Percentiles rank a stretch among this genome's conserved stretches.
Evolutionary conservation across 2,888 invertebrate genomes (phyloP).

Genomic region (Caenorhabditis becei): DNA sequence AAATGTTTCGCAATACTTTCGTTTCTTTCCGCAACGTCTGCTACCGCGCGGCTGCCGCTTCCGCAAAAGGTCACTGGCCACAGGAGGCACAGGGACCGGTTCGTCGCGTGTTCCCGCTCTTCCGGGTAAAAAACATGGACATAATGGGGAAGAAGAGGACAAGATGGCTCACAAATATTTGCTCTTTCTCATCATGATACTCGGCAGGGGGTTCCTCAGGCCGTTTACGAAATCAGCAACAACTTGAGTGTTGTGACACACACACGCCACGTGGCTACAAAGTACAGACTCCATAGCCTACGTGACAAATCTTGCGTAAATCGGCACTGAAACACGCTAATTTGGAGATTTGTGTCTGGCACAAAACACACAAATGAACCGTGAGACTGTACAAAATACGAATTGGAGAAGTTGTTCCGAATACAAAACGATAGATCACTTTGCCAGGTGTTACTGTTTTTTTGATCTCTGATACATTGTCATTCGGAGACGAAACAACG

Average conservation of each 20-base stretch:
- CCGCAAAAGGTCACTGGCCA: constrained; percentile 48
- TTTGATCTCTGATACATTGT: constrained; percentile 53
- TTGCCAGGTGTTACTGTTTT: constrained; percentile 50
- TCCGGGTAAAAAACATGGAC: constrained; percentile 36
- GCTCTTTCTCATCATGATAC: constrained; percentile 24
- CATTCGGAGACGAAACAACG: background rate
- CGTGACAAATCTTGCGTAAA: too few species aligned
- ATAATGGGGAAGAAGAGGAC: constrained; percentile 25
- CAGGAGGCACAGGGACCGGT: constrained; percentile 24
- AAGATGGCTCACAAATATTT: constrained; percentile 37
- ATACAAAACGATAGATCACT: constrained; percentile 23
- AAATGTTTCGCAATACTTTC: constrained; percentile 49
- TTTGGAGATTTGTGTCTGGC: background rate
- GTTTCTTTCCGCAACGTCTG: constrained; percentile 32
- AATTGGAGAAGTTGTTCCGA: background rate
- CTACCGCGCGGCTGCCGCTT: constrained; percentile 23
- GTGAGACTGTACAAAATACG: constrained; percentile 22
- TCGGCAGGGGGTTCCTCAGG: too few species aligned
- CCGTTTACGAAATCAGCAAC: too few species aligned
- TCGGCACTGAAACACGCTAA: too few species aligned
- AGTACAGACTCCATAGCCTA: too few species aligned
- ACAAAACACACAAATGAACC: too few species aligned
- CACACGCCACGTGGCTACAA: constrained; percentile 1
- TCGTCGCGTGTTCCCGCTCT: constrained; percentile 13
- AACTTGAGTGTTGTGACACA: too few species aligned